These are phyloP conservation scores for Galerucella pusilla DNA, from an alignment of 2,888 invertebrate genomes.

Conservation along the genomic window DNA sequence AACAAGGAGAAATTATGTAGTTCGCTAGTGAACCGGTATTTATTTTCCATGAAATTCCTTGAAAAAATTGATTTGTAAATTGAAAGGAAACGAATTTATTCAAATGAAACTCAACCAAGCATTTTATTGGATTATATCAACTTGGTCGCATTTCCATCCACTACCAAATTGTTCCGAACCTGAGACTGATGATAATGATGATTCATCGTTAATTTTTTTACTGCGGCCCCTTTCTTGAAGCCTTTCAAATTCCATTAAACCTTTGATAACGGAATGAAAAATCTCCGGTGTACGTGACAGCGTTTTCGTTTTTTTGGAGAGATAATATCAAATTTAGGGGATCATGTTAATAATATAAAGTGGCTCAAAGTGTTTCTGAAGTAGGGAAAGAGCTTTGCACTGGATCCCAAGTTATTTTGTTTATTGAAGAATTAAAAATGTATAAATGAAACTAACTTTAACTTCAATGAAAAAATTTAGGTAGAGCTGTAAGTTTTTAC, in stretches of 20 bases:
- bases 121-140: not conserved
- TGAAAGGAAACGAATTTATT: not conserved
- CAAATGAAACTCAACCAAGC: not conserved
- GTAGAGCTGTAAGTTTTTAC: too few relatives aligned
- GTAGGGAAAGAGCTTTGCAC: not conserved
- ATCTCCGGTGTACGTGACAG: not conserved
- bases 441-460: too few relatives aligned
- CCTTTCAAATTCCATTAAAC: not conserved
- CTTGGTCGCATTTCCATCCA: not conserved
- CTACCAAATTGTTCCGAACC: not conserved
- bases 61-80: not conserved
- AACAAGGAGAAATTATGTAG: too few relatives aligned
- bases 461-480: too few relatives aligned
- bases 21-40: not conserved
- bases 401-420: not conserved
- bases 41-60: not conserved
- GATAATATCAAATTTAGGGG: not conserved
- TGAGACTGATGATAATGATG: constrained; percentile 1
- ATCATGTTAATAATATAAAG: not conserved
- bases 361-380: not conserved
- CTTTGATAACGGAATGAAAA: not conserved
- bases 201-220: too few relatives aligned
- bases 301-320: not conserved
- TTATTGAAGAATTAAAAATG: too few relatives aligned
- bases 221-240: not conserved